Evolutionary conservation across 2,113 vertebrate genomes (phyloP), one percentile per base, ranked within the genome.

Genomic region (Eulacestoma nigropectus): DNA sequence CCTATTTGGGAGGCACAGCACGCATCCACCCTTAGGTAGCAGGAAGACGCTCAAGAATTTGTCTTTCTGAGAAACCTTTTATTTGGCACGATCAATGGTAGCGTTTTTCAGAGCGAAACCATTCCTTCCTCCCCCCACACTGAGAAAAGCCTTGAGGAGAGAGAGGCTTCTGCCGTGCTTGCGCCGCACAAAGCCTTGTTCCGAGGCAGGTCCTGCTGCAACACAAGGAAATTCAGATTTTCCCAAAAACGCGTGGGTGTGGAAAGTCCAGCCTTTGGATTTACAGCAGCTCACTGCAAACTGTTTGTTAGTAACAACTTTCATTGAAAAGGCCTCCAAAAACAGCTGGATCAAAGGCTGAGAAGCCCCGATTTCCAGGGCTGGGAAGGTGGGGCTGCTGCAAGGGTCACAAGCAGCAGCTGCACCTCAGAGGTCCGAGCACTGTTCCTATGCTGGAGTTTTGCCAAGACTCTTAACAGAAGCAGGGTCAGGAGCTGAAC

Each of bases 41-140:
- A 90, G 92, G 90, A 89, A 95, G 88, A 93, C 32, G 8, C 86
- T 94, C 79, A 69, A 93, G 90, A 84, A 90, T 92, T 96, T 94
- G 85, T 72, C 87, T 80, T 93, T 94, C 89, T 89, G 89, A 89
- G 86, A 93, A 95, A 89, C 69, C 89, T 94, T 97, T 97, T 97
- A 97, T 97, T 97, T 93, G 84, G 91, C 91, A 91, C 59, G 9
- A 87, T 95, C 56, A 39, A 80, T 56, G 86, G 73, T 44, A 33
- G 72, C 9, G 44, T 79, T 92, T 87, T 87, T 64, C 79, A 87
- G 70, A 90, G 78, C 1, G 0, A 79, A 64, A 29, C 37, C 65
- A 44, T 74, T 93, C 84, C 91, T 94, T 94, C 94, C 94, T 90
- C 87, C 90, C 91, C 92, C 92, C 84, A 49, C 84, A 49, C 83